Conservation (phyloP, 2,113 vertebrate genomes). For the Edolisoma coerulescens region DNA sequence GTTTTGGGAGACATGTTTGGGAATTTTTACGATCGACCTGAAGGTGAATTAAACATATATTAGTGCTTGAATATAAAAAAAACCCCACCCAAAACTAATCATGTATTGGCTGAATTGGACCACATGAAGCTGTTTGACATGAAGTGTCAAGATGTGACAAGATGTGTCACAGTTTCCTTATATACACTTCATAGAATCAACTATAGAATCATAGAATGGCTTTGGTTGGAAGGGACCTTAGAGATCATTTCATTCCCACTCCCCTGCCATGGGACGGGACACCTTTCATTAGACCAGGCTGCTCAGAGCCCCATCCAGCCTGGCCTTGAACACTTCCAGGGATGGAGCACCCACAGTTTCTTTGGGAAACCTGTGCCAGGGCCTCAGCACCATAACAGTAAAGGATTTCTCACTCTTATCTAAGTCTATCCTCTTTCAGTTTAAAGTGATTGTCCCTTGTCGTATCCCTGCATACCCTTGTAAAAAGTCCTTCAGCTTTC, state of each 20-base stretch:
- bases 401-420: background rate
- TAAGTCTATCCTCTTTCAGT: background rate
- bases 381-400: no score
- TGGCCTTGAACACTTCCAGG: background rate
- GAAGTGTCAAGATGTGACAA: background rate
- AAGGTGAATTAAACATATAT: background rate
- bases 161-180: background rate
- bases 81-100: background rate
- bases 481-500: background rate
- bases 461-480: background rate
- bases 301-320: background rate
- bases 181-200: background rate
- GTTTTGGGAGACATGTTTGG: background rate
- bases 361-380: background rate
- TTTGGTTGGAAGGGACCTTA: background rate
- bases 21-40: background rate
- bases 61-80: background rate
- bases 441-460: background rate
- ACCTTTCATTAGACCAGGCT: background rate
- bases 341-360: background rate
- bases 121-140: fast-evolving
- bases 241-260: background rate
- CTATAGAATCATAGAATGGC: background rate
- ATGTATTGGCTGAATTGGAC: background rate
- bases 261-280: background rate